Base-by-base conservation (phyloP, 2,113 vertebrate species). In the Halcyon malimbica region DNA sequence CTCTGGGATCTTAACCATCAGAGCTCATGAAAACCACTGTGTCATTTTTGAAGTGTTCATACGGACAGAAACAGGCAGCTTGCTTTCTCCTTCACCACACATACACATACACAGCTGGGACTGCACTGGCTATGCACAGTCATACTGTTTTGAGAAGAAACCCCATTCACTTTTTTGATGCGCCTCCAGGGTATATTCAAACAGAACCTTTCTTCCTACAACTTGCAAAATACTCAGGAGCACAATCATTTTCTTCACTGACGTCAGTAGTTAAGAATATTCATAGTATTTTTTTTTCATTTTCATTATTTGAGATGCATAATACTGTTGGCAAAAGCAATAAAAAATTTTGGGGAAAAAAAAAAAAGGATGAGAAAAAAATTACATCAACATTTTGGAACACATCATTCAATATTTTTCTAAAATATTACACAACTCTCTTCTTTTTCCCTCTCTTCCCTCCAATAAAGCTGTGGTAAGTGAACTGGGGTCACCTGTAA, bases 61-160 rank as follows among this genome's bases (percentile, higher is more conserved):
- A n/a, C 0, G 0, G 20, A 29, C 9, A 21, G 46, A 53, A 65
- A 50, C 6, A 8, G 15, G 29, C 35, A 77, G 8, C 8, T 12
- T 29, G 11, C 33, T 39, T 70, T 19, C 56, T 63, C 29, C 37
- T 7, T 69, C 25, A 39, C 35, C 18, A 20, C 14, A 3, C 17
- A 41, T 9, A 20, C 9, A 29, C 4, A 3, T 5, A 10, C 48
- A n/a, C 28, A 76, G 35, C 8, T 76, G 76, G 37, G 62, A 70
- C 57, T 6, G 4, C 23, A 59, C 14, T 2, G 1, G 33, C 7
- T 42, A 23, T 1, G 2, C 33, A 70, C 25, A n/a, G 17, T 41
- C 6, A 17, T 8, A 29, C 46, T 13, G 9, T 29, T 90, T 60
- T 15, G 59, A 39, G 33, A 64, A 77, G n/a, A 71, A 71, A 64